A percentile compares a stretch with the other conserved stretches of the same genome.
These are phyloP conservation scores for Achatina immaculata DNA, from an alignment of 1,140 invertebrate species.

Conservation along the genomic window DNA sequence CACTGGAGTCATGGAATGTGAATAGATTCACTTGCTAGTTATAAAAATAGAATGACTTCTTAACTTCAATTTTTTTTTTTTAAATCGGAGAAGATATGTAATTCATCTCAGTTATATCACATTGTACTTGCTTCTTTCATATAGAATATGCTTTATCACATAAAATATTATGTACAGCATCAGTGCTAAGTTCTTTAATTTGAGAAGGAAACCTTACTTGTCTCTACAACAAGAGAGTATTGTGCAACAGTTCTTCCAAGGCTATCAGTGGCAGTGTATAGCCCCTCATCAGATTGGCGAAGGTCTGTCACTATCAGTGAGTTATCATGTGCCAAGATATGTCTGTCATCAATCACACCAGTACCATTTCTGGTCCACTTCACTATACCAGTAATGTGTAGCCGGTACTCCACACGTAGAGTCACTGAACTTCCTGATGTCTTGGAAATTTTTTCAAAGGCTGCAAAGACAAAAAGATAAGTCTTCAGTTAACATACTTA, in stretches of 20 bases:
- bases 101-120: no score
- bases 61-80: no score
- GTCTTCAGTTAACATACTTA: no score
- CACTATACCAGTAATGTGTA: conserved; percentile 47
- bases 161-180: no score
- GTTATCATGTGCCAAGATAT: conserved; percentile 49
- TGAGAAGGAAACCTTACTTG: conserved; percentile 49
- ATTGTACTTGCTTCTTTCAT: no score
- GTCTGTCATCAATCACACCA: conserved; percentile 36
- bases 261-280: conserved; percentile 43
- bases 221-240: conserved; percentile 46
- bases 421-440: conserved; percentile 45
- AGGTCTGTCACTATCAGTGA: conserved; percentile 50
- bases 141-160: no score
- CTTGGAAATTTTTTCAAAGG: conserved; percentile 42
- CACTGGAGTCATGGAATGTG: no score
- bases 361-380: conserved; percentile 47
- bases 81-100: no score
- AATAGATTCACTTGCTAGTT: no score
- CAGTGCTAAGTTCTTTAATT: no score
- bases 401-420: conserved; percentile 44
- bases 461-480: conserved; percentile 35
- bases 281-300: conserved; percentile 39
- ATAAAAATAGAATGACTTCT: no score
- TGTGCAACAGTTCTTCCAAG: conserved; percentile 43